Conservation (phyloP, 2,797 vertebrate species). For the Oreochromis grahami region DNA sequence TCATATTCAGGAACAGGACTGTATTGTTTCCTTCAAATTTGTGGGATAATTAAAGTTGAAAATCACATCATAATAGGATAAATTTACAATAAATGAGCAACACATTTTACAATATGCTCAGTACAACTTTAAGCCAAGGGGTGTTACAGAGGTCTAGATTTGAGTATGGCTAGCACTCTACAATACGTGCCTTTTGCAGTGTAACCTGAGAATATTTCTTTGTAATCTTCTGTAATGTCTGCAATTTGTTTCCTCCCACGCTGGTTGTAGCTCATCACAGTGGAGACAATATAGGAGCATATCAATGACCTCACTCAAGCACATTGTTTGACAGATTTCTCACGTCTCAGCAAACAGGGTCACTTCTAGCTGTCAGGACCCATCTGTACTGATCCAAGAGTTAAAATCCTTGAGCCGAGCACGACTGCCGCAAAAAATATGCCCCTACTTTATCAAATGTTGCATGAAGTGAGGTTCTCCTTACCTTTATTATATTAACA, state of each 20-base stretch:
- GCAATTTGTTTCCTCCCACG: slow-evolving; percentile 27
- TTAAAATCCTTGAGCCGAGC: background rate
- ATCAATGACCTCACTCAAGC: slow-evolving; percentile 30
- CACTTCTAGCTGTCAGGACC: slow-evolving; percentile 41
- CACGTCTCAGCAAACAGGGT: slow-evolving; percentile 11
- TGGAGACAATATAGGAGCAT: slow-evolving; percentile 8
- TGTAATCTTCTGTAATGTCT: slow-evolving; percentile 22
- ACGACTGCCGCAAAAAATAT: slow-evolving; percentile 1
- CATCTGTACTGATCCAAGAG: slow-evolving; percentile 10
- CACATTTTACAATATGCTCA: background rate
- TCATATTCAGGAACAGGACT: background rate
- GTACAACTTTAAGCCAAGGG: background rate
- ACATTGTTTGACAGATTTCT: slow-evolving; percentile 33
- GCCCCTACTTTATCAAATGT: background rate
- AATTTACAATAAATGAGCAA: background rate
- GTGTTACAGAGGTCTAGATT: background rate
- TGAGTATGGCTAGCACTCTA: background rate
- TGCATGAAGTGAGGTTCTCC: background rate
- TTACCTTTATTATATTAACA: slow-evolving; percentile 8
- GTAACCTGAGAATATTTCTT: slow-evolving; percentile 11
- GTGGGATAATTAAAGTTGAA: background rate
- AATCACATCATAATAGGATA: background rate
- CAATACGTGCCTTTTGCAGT: background rate
- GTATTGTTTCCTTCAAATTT: background rate
- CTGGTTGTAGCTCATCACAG: background rate